A percentile compares a stretch with the other conserved stretches of the same genome.
These are phyloP conservation scores for Ammospiza nelsoni DNA, from an alignment of 2,113 vertebrate genomes.

Conservation along the genomic window DNA sequence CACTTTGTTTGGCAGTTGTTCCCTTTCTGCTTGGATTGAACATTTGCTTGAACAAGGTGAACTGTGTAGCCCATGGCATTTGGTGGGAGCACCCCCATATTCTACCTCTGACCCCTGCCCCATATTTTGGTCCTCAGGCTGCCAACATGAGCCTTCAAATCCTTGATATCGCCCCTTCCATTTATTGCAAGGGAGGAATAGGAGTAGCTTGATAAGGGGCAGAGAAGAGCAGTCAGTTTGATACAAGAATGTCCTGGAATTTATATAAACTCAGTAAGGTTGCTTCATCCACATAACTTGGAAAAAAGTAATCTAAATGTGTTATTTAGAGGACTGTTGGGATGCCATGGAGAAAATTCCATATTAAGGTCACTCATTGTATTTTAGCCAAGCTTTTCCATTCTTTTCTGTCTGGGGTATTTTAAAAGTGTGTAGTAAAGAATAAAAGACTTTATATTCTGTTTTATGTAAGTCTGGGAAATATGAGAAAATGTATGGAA, in stretches of 20 bases:
- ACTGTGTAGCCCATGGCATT: background rate
- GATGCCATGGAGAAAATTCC: constrained; percentile 3
- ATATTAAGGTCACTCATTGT: background rate
- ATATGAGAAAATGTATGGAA: background rate
- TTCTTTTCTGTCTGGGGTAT: background rate
- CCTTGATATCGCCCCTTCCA: background rate
- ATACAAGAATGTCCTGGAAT: background rate
- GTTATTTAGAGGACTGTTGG: constrained; percentile 6
- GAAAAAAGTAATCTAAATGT: background rate
- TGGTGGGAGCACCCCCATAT: background rate
- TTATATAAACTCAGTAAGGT: background rate
- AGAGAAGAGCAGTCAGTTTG: background rate
- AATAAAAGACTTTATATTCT: background rate
- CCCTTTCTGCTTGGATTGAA: background rate
- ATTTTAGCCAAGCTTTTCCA: constrained; percentile 5
- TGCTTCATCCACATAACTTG: background rate
- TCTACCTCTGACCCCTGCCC: fast-evolving
- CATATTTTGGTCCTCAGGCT: background rate
- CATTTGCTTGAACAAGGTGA: background rate
- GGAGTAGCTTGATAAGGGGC: background rate
- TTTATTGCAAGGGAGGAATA: background rate
- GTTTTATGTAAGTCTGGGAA: background rate
- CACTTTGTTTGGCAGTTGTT: background rate
- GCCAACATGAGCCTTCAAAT: background rate
- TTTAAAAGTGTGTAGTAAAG: constrained; percentile 1